Base-by-base conservation (phyloP, 2,113 vertebrate genomes). In the Chiloscyllium plagiosum region DNA sequence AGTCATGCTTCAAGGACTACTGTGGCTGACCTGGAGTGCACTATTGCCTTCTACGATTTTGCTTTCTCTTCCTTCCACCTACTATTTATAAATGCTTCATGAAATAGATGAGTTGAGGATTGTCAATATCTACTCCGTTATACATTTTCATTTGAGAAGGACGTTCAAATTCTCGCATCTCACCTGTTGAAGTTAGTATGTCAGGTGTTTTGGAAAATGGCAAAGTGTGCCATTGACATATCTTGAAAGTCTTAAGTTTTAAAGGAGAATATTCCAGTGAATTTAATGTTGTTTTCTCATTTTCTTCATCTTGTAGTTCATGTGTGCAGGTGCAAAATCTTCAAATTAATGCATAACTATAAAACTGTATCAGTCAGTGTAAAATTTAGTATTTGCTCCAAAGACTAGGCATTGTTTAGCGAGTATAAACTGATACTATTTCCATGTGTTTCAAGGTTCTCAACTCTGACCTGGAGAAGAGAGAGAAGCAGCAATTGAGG, bases 401-500 rank as follows among this genome's bases (percentile, higher is more conserved):
- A 29, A 50, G 42, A 10, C 15, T 72, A 47, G n/a, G 10, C 37
- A 13, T 17, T n/a, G n/a, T 37, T 66, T 22, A 65, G n/a, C 37
- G 19, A 72, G 37, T 29, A 6, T 95, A 26, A 72, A 52, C 42
- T 72, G 94, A 72, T 95, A 24, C 12, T 26, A 50, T 17, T 96
- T 96, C 29, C 4, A 68, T 89, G 65, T 65, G 19, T 96, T 94
- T 33, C 29, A 96, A 99, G 98, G 96, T 97, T 80, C 97, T 99
- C 97, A 98, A 97, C 3, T 96, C 96, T 94, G 98, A 99, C 95
- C 97, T 99, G 96, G 98, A 97, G 65, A 97, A 96, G 68, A 97
- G 97, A 72, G 99, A 99, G 96, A 98, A 98, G 61, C 98, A 99
- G 96, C 98, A 99, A 96, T 96, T 98, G 61, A 97, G 97, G 96